Base-by-base conservation (phyloP, 2,113 vertebrate species). In the Pangasianodon gigas region DNA sequence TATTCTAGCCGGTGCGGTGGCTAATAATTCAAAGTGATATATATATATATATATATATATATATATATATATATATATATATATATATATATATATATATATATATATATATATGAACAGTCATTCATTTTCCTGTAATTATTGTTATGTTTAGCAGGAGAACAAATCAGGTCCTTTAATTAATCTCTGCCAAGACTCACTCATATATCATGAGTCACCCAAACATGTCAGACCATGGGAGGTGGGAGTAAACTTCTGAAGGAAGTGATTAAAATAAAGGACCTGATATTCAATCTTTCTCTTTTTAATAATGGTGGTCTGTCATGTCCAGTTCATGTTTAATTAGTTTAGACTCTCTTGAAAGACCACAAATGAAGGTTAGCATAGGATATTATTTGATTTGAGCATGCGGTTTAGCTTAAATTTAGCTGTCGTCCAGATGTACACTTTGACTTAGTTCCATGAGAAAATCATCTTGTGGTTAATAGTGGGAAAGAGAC, bases 71-170 rank as follows among this genome's bases (percentile, higher is more conserved):
- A 37, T 37, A 37, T 37, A 37, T 19, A n/a, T n/a, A 37, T 37
- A 37, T 37, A 37, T 37, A 37, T 37, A 37, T 37, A 37, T 37
- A 37, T 37, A 37, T 19, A n/a, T 37, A 37, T 37, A 37, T 37
- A 37, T 37, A 37, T 37, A 37, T 37, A 37, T 37, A 37, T 37
- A 37, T 19, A n/a, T n/a, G n/a, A n/a, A n/a, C n/a, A n/a, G 26
- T 26, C 18, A 44, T 69, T 79, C 21, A 26, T 24, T 74, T 92
- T 90, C 82, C 90, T 92, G 87, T 86, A 69, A 88, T 86, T 90
- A 87, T 77, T 67, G 37, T 86, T 89, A 84, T 87, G 81, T 87
- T 89, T 88, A 87, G 58, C 81, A 83, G 67, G 41, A 54, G 51
- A 87, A 65, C 51, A 90, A 83, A 90, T 85, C 87, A 81, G 54